A percentile compares a stretch with the other conserved stretches of the same genome.
phyloP scores from a whole-genome alignment of 2,113 vertebrate genomes.

The Leptodactylus fuscus region DNA sequence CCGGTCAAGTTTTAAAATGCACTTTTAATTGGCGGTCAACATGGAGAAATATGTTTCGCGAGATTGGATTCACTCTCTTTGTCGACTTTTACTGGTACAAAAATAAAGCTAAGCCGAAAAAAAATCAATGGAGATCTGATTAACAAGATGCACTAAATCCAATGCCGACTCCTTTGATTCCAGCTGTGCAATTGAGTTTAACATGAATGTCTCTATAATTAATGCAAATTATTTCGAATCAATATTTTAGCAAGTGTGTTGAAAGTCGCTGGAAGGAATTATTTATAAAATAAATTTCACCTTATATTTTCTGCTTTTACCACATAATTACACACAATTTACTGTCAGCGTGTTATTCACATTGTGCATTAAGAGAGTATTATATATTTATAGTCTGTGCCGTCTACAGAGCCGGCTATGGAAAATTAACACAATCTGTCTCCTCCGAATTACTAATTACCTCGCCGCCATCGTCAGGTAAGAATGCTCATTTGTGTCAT shows the following conservation, averaged over 20 bases:
- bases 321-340: conserved; percentile 60
- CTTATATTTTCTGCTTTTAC: conserved; percentile 58
- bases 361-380: conserved; percentile 45
- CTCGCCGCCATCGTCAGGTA: conserved; percentile 29
- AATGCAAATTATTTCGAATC: conserved; percentile 59
- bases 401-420: conserved; percentile 23
- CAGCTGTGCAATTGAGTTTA: conserved; percentile 57
- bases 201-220: conserved; percentile 58
- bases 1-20: conserved; percentile 44
- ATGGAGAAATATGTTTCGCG: conserved; percentile 22
- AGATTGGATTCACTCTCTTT: conserved; percentile 41
- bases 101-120: conserved; percentile 41
- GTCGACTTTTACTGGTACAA: conserved; percentile 34
- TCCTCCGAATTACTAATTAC: conserved; percentile 53
- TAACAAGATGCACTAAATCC: conserved; percentile 54
- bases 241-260: conserved; percentile 56
- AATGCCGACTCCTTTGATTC: conserved; percentile 26
- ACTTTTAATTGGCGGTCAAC: conserved; percentile 49
- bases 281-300: conserved; percentile 61
- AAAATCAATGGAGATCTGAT: conserved; percentile 58
- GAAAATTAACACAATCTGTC: conserved; percentile 54
- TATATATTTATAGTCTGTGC: conserved; percentile 52
- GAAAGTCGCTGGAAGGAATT: conserved; percentile 54
- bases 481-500: conserved; percentile 38
- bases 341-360: conserved; percentile 53